Evolutionary conservation across 64 coral and sea anemone species (phyloP).

Genomic region (Trachythela sp.): DNA sequence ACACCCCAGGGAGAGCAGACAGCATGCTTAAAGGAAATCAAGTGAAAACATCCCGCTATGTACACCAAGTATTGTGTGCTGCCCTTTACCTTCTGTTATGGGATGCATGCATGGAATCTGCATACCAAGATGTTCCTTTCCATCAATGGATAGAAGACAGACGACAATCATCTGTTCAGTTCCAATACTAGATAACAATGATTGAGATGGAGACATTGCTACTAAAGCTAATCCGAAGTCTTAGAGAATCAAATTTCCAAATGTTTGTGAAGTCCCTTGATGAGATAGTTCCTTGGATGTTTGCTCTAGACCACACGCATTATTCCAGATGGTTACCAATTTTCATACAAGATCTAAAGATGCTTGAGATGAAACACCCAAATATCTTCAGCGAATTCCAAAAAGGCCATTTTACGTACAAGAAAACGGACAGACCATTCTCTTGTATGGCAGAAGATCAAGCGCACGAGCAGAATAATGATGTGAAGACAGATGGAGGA

Average conservation of each 20-base stretch:
- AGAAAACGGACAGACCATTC: slow-evolving; percentile 34
- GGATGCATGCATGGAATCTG: slow-evolving; percentile 16
- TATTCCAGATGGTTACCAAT: slow-evolving; percentile 40
- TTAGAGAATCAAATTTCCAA: slow-evolving; percentile 34
- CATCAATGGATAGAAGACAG: not conserved
- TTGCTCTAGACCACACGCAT: slow-evolving; percentile 36
- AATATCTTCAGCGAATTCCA: not conserved
- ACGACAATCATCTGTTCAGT: slow-evolving; percentile 8
- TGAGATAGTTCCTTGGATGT: slow-evolving; percentile 44
- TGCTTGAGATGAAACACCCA: slow-evolving; percentile 30
- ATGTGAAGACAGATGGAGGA: slow-evolving; percentile 27
- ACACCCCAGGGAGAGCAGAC: not conserved
- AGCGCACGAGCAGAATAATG: slow-evolving; percentile 50
- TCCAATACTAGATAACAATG: slow-evolving; percentile 28
- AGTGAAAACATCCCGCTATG: slow-evolving; percentile 17
- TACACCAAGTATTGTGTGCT: slow-evolving; percentile 27
- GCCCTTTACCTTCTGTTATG: not conserved
- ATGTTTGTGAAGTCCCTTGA: slow-evolving; percentile 29
- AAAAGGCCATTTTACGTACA: slow-evolving; percentile 24
- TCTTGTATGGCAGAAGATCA: slow-evolving; percentile 45
- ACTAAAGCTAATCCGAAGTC: not conserved
- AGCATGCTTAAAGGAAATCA: not conserved
- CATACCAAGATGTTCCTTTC: not conserved
- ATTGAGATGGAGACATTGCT: slow-evolving; percentile 27
- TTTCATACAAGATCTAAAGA: slow-evolving; percentile 47